Percentiles rank a stretch among this genome's conserved stretches.
Conservation (phyloP, 2,797 vertebrate species). For the Enteromius treurensis region DNA sequence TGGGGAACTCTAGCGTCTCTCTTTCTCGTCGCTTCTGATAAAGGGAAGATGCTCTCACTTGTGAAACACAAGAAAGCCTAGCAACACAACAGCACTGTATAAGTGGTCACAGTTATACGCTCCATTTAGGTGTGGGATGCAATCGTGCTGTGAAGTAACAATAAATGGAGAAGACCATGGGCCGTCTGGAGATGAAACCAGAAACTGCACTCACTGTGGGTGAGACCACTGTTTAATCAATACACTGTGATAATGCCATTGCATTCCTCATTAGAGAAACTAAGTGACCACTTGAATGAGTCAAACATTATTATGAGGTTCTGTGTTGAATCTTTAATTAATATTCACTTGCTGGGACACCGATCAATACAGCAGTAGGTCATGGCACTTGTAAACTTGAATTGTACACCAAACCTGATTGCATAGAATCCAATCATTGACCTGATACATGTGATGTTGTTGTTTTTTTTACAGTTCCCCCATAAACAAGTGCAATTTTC, state of each 20-base stretch:
- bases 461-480: not conserved
- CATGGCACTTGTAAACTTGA: not conserved
- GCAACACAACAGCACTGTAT: conserved; percentile 20
- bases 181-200: conserved; percentile 25
- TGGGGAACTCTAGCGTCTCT: conserved; percentile 38
- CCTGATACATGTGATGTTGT: not conserved
- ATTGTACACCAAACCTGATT: conserved; percentile 4
- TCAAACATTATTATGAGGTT: conserved; percentile 43
- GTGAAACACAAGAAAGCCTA: conserved; percentile 52
- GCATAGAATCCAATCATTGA: conserved; percentile 1
- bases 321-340: conserved; percentile 49
- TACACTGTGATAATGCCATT: conserved; percentile 3
- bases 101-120: conserved; percentile 27
- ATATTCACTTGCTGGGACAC: conserved; percentile 36
- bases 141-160: not conserved
- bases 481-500: not conserved
- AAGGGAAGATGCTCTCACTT: conserved; percentile 28
- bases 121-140: conserved; percentile 8
- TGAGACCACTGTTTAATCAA: conserved; percentile 30
- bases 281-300: conserved; percentile 39
- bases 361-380: conserved; percentile 38
- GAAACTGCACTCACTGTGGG: not conserved
- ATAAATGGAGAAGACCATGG: conserved; percentile 2
- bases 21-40: conserved; percentile 39
- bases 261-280: conserved; percentile 33